Evolutionary conservation across 2,888 invertebrate genomes (phyloP), one percentile per base, ranked within the genome.

Genomic region (Dusona sp.): DNA sequence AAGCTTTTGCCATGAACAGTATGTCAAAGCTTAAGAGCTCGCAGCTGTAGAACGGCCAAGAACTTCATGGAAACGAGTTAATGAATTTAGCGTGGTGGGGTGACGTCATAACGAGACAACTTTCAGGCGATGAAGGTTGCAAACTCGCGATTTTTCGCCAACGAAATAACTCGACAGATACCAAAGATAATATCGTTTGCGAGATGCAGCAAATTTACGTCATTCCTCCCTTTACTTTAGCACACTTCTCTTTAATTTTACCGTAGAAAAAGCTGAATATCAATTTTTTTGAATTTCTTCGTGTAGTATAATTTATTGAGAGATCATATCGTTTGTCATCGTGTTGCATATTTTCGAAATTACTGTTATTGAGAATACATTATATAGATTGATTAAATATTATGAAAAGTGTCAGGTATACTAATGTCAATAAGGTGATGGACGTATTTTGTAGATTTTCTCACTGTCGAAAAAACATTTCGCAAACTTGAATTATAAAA

Each of bases 181-280:
- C 48, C 54, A n/a, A 57, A 51, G 80, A 78, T 79, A 82, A 85
- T 68, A 61, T 74, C 64, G n/a, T 82, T 85, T 65, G 9, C 9
- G 61, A 29, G 3, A 42, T 74, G 42, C 57, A 36, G 51, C 54
- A 68, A 79, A 57, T 77, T 77, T 45, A 42, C 48, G 36, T 48
- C 51, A 68, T 77, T 7, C n/a, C 3, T 13, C 11, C 1, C 13
- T 11, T 42, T 42, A 11, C 11, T 42, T 42, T 11, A 13, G 3
- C 42, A 42, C 42, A 36, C 48, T 6, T 68, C 25, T 57, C 68
- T 29, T 67, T 33, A 54, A 75, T 33, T 82, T 29, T 4, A n/a
- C n/a, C 33, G 45, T 48, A 64, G 13, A 13, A n/a, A 75, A 64
- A 42, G 19, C 16, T 33, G 54, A 45, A n/a, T n/a, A 33, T 0